phyloP scores from a whole-genome alignment of 2,797 vertebrate species.

The Sphenodon punctatus region DNA sequence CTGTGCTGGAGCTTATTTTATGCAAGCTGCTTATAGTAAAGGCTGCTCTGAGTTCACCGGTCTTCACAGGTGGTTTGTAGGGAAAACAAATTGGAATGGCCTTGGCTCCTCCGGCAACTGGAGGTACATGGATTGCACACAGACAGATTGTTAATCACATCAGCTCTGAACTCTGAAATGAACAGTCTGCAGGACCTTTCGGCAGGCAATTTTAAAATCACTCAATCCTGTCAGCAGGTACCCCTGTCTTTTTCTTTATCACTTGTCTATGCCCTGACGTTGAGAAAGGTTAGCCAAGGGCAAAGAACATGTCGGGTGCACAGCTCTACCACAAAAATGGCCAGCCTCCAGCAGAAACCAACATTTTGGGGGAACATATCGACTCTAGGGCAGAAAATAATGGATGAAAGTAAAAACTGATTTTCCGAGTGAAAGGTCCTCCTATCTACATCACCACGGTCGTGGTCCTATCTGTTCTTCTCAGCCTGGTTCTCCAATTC shows the following conservation, averaged over 20 bases:
- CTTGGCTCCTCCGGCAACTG: not conserved
- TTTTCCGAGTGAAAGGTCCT: not conserved
- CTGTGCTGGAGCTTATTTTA: not conserved
- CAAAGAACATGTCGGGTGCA: rapidly evolving
- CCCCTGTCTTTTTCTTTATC: not conserved
- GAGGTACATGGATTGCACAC: not conserved
- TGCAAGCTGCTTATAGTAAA: rapidly evolving
- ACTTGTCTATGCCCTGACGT: not conserved
- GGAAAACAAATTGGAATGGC: not conserved
- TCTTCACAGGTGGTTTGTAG: not conserved
- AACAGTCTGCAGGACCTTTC: not conserved
- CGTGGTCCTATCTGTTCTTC: not conserved
- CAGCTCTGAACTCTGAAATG: rapidly evolving
- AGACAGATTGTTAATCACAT: not conserved
- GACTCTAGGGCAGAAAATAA: not conserved
- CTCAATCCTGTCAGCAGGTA: not conserved
- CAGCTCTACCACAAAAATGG: not conserved
- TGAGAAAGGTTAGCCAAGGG: not conserved
- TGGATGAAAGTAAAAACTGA: too few species aligned
- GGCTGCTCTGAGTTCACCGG: too few species aligned
- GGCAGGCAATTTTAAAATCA: not conserved
- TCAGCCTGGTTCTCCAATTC: too few species aligned
- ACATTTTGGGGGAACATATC: not conserved
- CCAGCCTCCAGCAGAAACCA: not conserved
- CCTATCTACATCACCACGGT: not conserved